phyloP scores from a whole-genome alignment of 2,797 vertebrate species.

The Neoniphon sammara region DNA sequence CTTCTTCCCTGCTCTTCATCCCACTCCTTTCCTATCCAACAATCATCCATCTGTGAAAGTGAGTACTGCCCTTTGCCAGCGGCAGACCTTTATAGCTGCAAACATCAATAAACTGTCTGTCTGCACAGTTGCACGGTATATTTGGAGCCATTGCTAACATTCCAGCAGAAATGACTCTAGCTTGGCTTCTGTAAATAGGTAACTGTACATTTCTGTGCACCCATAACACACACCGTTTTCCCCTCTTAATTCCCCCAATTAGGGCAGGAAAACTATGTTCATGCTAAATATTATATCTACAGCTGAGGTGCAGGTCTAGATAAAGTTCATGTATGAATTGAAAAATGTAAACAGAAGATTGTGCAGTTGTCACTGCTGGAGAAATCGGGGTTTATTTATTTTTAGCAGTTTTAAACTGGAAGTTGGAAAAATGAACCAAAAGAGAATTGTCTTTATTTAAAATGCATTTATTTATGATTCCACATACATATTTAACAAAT shows the following conservation, averaged over 20 bases:
- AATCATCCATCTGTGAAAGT: constrained; percentile 70
- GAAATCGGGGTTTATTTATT: background rate
- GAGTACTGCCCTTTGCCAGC: constrained; percentile 57
- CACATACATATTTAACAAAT: no score
- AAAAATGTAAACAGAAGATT: background rate
- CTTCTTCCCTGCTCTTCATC: constrained; percentile 31
- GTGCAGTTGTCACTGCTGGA: background rate
- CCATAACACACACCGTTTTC: constrained; percentile 28
- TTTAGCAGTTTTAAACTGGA: background rate
- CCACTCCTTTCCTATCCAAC: constrained; percentile 53
- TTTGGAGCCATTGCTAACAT: constrained; percentile 72
- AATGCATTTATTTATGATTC: no score
- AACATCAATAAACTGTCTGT: constrained; percentile 78
- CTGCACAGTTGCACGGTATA: constrained; percentile 64
- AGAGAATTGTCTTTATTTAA: no score
- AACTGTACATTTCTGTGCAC: constrained; percentile 63
- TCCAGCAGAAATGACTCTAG: constrained; percentile 73
- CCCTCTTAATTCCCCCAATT: constrained; percentile 32
- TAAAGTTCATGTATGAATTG: background rate
- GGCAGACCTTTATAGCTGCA: constrained; percentile 66
- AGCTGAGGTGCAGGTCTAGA: background rate
- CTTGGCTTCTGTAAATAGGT: constrained; percentile 69
- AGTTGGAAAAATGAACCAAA: background rate
- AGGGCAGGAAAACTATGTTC: constrained; percentile 24
- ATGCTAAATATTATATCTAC: background rate